phyloP scores from a whole-genome alignment of 2,888 invertebrate genomes.

The Ornithoptera priamus region DNA sequence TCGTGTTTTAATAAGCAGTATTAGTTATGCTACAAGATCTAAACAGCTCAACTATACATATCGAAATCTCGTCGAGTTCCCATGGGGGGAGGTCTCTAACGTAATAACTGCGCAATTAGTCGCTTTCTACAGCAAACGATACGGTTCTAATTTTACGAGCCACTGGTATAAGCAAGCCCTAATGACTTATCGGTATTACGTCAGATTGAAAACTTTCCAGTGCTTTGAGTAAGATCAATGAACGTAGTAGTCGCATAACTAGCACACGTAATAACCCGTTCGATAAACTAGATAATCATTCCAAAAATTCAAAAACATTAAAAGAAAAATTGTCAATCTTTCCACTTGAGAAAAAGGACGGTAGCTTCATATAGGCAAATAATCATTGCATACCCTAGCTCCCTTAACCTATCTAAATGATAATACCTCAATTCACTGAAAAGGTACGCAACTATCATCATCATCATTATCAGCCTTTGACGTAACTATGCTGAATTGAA shows the following conservation, averaged over 20 bases:
- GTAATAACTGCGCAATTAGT: conserved; percentile 50
- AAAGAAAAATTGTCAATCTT: too few relatives aligned
- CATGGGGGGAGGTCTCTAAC: conserved; percentile 43
- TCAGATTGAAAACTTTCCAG: conserved; percentile 12
- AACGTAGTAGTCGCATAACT: background rate
- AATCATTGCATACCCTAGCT: too few relatives aligned
- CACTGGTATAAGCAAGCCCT: conserved; percentile 46
- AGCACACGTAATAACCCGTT: background rate
- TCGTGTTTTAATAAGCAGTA: too few relatives aligned
- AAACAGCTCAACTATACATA: background rate
- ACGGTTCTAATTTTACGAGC: conserved; percentile 53
- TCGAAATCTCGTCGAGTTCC: conserved; percentile 35
- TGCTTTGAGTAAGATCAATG: background rate
- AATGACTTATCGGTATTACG: conserved; percentile 49
- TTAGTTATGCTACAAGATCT: background rate
- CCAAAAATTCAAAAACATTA: too few relatives aligned
- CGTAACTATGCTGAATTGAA: too few relatives aligned
- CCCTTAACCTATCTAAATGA: too few relatives aligned
- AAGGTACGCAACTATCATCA: too few relatives aligned
- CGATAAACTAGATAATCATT: too few relatives aligned
- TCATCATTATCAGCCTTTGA: too few relatives aligned
- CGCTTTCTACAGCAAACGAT: conserved; percentile 35
- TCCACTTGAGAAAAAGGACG: too few relatives aligned
- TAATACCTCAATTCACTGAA: too few relatives aligned
- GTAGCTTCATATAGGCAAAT: too few relatives aligned